These are phyloP conservation scores for Petaurus breviceps DNA, from an alignment of 2,113 vertebrate species.

Conservation along the genomic window DNA sequence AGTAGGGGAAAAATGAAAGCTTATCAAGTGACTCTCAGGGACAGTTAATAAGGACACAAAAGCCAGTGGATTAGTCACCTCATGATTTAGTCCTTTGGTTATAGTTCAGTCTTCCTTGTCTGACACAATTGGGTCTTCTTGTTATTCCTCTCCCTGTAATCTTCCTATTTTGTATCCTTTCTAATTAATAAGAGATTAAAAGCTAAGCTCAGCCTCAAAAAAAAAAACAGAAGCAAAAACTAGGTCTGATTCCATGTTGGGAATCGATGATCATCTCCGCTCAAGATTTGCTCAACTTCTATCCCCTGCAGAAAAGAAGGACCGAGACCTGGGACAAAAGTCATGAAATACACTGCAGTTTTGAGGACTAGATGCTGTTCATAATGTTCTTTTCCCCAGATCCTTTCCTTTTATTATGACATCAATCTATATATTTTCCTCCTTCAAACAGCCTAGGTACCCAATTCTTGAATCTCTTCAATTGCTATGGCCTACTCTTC, in stretches of 20 bases:
- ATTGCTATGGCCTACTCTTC: neutral
- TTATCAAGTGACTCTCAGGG: neutral
- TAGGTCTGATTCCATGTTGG: neutral
- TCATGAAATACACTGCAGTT: rapidly evolving
- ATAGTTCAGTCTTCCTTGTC: neutral
- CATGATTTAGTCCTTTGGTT: too few relatives aligned
- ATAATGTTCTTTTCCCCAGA: neutral
- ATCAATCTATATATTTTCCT: rapidly evolving
- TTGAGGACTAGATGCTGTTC: rapidly evolving
- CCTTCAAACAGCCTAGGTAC: neutral
- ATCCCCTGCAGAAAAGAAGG: neutral
- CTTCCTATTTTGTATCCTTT: neutral
- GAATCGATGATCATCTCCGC: neutral
- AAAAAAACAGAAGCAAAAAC: rapidly evolving
- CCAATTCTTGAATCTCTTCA: neutral
- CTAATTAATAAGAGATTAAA: too few relatives aligned
- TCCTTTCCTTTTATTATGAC: neutral
- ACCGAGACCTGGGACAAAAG: too few relatives aligned
- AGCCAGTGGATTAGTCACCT: too few relatives aligned
- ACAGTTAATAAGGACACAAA: rapidly evolving
- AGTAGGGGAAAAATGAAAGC: neutral
- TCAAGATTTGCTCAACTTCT: neutral
- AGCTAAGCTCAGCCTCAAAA: neutral
- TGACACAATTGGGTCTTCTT: neutral
- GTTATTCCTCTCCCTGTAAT: neutral